Evolutionary conservation across 2,113 vertebrate species (phyloP), one percentile per base, ranked within the genome.

Genomic region (Perca flavescens): DNA sequence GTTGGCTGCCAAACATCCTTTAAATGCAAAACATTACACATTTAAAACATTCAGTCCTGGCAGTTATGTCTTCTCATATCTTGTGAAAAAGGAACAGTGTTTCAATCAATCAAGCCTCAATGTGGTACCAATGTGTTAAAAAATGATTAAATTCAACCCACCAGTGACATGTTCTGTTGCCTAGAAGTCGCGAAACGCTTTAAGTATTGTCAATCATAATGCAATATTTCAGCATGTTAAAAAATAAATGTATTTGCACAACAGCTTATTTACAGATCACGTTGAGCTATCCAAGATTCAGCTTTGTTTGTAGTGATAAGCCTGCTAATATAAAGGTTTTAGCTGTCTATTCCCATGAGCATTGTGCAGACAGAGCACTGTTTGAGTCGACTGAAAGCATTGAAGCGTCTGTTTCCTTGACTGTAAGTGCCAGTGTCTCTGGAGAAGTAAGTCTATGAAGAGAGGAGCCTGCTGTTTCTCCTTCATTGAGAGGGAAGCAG

Each of bases 331-430:
- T 60, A 21, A 78, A 57, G 73, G 60, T 77, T 82, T 60, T 74
- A 71, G 54, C 50, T 80, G 60, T 72, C 36, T 69, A 57, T 81
- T 79, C 74, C 74, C 67, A 31, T n/a, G 74, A 86, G 83, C 9
- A 36, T 6, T 36, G 58, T 22, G 62, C 66, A 57, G 10, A 47
- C 22, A 3, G 22, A 53, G 13, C 8, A 0, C 66, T 22, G 46
- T 78, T 82, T 34, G 63, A 74, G 50, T 47, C 47, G 9, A 61
- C 40, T 65, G 50, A 73, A 77, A 72, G 68, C 68, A 79, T 14
- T 47, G 31, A 28, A 72, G 71, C 28, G 0, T 83, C 65, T 8
- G 34, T 63, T 36, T 40, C 57, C 75, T 87, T 67, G 65, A 74
- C 63, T 52, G 28, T n/a, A 47, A 77, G 53, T 68, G 34, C 1